These are phyloP conservation scores for Gadus chalcogrammus DNA, from an alignment of 2,113 vertebrate genomes.

Conservation along the genomic window DNA sequence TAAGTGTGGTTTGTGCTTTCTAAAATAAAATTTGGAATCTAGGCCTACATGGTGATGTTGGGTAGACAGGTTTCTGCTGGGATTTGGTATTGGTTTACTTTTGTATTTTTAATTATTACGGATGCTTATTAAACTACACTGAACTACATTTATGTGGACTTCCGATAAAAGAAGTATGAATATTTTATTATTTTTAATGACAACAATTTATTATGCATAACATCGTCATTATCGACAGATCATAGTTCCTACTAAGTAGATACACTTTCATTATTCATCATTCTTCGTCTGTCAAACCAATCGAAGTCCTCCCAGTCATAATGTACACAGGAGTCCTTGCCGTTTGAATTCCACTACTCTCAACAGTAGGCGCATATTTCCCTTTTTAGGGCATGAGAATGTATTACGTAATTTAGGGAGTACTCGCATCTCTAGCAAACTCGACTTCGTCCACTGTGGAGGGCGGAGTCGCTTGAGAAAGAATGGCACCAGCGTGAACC, in stretches of 20 bases:
- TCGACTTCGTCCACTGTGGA: conserved; percentile 25
- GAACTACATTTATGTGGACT: too few relatives aligned
- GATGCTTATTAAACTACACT: too few relatives aligned
- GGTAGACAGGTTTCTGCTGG: too few relatives aligned
- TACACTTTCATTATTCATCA: too few relatives aligned
- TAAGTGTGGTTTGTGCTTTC: too few relatives aligned
- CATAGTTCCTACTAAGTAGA: too few relatives aligned
- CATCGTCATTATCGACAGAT: too few relatives aligned
- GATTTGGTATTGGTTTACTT: too few relatives aligned
- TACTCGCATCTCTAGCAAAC: conserved; percentile 60
- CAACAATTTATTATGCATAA: neutral
- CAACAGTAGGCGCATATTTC: conserved; percentile 58
- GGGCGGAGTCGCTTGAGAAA: conserved; percentile 17
- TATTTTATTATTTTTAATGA: neutral
- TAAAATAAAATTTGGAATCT: too few relatives aligned
- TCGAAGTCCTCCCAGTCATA: conserved; percentile 14
- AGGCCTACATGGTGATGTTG: too few relatives aligned
- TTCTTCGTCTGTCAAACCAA: neutral
- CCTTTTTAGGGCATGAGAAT: conserved; percentile 79
- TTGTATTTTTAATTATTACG: too few relatives aligned
- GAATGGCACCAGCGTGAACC: conserved; percentile 41
- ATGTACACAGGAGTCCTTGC: conserved; percentile 26
- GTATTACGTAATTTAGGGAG: conserved; percentile 72
- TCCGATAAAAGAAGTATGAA: too few relatives aligned
- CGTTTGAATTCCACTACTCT: conserved; percentile 39